These are phyloP conservation scores for Orchestes rusci DNA, from an alignment of 2,888 invertebrate genomes.

Conservation along the genomic window DNA sequence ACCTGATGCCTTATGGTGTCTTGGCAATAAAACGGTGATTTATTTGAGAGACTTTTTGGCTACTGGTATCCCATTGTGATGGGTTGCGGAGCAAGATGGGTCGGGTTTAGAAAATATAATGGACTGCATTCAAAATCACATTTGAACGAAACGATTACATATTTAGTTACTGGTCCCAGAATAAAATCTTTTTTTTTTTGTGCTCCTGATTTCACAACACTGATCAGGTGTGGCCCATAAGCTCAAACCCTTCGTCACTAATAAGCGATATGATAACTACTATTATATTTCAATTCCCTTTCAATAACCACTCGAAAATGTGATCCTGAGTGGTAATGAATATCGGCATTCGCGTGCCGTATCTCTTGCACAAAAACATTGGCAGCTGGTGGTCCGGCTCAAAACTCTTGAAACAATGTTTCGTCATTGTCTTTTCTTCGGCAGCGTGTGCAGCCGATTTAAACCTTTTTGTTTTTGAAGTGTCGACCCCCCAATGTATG, in stretches of 20 bases:
- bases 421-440: constrained; percentile 21
- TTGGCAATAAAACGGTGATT: constrained; percentile 21
- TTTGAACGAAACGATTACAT: too few relatives aligned
- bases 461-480: constrained; percentile 23
- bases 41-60: constrained; percentile 20
- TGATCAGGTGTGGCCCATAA: too few relatives aligned
- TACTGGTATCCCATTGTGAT: constrained; percentile 17
- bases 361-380: constrained; percentile 29
- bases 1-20: too few relatives aligned
- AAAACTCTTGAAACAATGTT: constrained; percentile 24
- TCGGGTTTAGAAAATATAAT: too few relatives aligned
- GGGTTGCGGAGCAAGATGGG: too few relatives aligned
- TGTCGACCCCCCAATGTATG: constrained; percentile 16
- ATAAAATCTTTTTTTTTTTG: too few relatives aligned
- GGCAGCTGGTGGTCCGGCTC: constrained; percentile 22
- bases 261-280: too few relatives aligned
- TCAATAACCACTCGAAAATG: constrained; percentile 14
- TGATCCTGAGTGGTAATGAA: constrained; percentile 23
- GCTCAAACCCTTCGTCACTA: too few relatives aligned
- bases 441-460: constrained; percentile 22
- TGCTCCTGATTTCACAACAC: too few relatives aligned
- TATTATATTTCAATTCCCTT: too few relatives aligned
- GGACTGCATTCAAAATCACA: too few relatives aligned
- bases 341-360: constrained; percentile 36
- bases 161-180: too few relatives aligned